These are phyloP conservation scores for Anagyrus pseudococci DNA, from an alignment of 2,888 invertebrate species.

Conservation along the genomic window DNA sequence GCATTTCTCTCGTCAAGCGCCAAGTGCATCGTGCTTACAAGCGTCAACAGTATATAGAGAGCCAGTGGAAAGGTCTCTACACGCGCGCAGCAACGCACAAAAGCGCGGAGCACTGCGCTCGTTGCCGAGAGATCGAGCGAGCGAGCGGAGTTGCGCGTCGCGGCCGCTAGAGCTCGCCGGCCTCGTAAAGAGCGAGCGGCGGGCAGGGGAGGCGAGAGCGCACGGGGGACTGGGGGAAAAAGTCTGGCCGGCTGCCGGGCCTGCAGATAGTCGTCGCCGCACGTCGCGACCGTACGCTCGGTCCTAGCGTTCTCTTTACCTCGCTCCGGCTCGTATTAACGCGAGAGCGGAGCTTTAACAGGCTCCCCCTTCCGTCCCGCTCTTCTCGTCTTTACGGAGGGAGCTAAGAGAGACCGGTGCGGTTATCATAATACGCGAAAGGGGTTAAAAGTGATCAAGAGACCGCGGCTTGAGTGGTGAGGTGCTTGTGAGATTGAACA, in stretches of 20 bases:
- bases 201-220: too few relatives aligned
- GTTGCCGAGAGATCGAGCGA: background rate
- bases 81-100: background rate
- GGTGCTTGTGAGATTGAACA: too few relatives aligned
- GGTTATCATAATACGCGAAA: too few relatives aligned
- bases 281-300: slow-evolving; percentile 53
- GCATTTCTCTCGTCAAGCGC: too few relatives aligned
- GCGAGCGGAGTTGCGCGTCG: background rate
- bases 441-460: too few relatives aligned
- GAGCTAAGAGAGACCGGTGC: too few relatives aligned
- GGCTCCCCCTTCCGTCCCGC: slow-evolving; percentile 24
- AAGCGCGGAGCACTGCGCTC: background rate
- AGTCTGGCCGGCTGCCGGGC: slow-evolving; percentile 40
- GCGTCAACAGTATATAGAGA: too few relatives aligned
- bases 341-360: too few relatives aligned
- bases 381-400: too few relatives aligned
- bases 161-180: slow-evolving; percentile 5
- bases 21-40: too few relatives aligned
- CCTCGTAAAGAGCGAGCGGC: background rate
- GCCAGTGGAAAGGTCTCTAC: background rate
- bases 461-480: too few relatives aligned
- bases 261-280: slow-evolving; percentile 55
- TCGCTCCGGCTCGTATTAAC: too few relatives aligned
- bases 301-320: background rate
- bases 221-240: slow-evolving; percentile 32